Evolutionary conservation across 2,113 vertebrate genomes (phyloP).

Genomic region (Embiotoca jacksoni): DNA sequence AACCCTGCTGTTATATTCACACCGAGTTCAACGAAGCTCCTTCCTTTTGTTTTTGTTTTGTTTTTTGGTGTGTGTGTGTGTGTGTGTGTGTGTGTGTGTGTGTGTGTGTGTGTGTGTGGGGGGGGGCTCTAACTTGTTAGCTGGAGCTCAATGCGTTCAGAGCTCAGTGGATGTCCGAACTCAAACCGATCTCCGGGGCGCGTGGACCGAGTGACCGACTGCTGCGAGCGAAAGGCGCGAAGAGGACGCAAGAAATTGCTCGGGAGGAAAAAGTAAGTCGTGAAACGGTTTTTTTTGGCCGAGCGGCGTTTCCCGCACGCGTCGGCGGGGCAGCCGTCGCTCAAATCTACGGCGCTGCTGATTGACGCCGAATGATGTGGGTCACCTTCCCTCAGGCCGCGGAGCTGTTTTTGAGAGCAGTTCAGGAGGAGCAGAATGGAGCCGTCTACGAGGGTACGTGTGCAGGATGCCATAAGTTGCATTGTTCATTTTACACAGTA

Average conservation of each 20-base stretch:
- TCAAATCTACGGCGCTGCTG: not conserved
- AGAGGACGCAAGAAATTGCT: slow-evolving; percentile 89
- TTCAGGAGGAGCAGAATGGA: slow-evolving; percentile 96
- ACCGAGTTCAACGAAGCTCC: no score
- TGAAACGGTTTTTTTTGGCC: not conserved
- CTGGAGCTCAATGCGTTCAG: slow-evolving; percentile 94
- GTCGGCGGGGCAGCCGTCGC: not conserved
- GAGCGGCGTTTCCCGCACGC: not conserved
- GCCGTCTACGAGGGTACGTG: slow-evolving; percentile 94
- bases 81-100: no score
- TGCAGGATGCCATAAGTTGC: not conserved
- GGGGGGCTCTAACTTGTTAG: slow-evolving; percentile 64
- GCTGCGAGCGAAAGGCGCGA: slow-evolving; percentile 84
- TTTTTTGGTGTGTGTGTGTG: no score
- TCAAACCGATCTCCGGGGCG: slow-evolving; percentile 87
- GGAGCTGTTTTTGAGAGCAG: slow-evolving; percentile 96
- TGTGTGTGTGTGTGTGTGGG: no score
- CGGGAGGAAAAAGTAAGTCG: slow-evolving; percentile 91
- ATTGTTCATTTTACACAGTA: no score
- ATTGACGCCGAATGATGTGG: slow-evolving; percentile 4
- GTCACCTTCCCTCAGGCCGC: slow-evolving; percentile 85
- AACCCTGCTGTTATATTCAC: no score
- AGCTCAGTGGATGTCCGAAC: slow-evolving; percentile 98
- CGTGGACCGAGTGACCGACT: slow-evolving; percentile 76
- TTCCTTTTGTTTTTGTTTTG: no score